Conservation (phyloP, 2,797 vertebrate genomes). For the Eurystomus glaucurus region DNA sequence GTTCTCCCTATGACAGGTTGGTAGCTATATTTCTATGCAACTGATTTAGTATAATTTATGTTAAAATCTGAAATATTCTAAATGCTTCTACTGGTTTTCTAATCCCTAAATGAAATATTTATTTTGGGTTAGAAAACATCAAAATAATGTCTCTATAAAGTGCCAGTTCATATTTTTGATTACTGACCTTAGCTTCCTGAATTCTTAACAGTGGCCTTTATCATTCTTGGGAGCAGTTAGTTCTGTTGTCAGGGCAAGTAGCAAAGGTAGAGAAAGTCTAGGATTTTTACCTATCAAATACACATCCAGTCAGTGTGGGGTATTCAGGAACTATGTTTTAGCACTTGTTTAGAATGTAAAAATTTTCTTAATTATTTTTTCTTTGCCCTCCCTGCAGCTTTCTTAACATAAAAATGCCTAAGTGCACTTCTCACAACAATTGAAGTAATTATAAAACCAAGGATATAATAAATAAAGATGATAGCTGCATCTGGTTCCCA, state of each 20-base stretch:
- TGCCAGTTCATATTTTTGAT: not conserved
- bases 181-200: not conserved
- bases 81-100: slow-evolving; percentile 32
- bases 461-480: not conserved
- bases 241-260: not conserved
- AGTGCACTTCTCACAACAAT: not conserved
- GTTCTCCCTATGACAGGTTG: slow-evolving; percentile 17
- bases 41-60: slow-evolving; percentile 41
- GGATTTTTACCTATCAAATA: not conserved
- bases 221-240: not conserved
- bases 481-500: not conserved
- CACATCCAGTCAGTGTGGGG: not conserved
- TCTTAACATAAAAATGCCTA: not conserved
- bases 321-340: not conserved
- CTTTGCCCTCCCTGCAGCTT: not conserved
- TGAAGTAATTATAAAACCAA: not conserved
- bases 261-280: not conserved
- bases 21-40: slow-evolving; percentile 36
- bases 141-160: slow-evolving; percentile 14
- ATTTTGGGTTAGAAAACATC: slow-evolving; percentile 10
- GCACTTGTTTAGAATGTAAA: not conserved
- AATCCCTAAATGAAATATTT: slow-evolving; percentile 27
- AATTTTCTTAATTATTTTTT: not conserved
- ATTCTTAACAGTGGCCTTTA: not conserved
- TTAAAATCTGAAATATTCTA: slow-evolving; percentile 37